A percentile compares a stretch with the other conserved stretches of the same genome.
Conservation (phyloP, 2,113 vertebrate species). For the Vulpes ferrilata region DNA sequence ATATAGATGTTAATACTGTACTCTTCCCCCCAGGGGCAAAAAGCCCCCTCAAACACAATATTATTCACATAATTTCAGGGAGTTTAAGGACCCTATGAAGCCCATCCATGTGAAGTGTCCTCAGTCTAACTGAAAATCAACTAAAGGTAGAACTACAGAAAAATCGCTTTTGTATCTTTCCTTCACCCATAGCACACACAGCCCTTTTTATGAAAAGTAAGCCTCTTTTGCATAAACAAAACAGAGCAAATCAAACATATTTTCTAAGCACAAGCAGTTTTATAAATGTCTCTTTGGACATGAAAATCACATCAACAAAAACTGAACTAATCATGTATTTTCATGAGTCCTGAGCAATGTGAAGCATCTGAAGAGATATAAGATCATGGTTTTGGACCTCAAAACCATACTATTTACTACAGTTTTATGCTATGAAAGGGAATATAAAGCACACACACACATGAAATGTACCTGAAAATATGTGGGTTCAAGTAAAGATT, state of each 20-base stretch:
- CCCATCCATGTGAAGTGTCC: not conserved
- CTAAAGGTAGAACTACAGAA: not conserved
- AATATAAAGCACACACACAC: conserved; percentile 53
- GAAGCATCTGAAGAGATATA: not conserved
- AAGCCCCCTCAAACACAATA: not conserved
- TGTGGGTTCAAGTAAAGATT: not conserved
- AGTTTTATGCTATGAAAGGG: conserved; percentile 22
- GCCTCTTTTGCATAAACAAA: not conserved
- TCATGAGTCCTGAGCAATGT: not conserved
- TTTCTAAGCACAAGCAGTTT: conserved; percentile 42
- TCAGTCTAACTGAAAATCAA: conserved; percentile 24
- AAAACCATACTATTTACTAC: not conserved
- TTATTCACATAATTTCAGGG: conserved; percentile 32
- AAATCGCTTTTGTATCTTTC: not conserved
- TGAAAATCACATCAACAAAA: conserved; percentile 66
- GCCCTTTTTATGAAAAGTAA: conserved; percentile 44
- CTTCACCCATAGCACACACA: not conserved
- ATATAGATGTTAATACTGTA: not conserved
- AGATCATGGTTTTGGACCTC: not conserved
- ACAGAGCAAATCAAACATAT: conserved; percentile 6
- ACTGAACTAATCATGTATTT: not conserved
- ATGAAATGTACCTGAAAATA: conserved; percentile 60
- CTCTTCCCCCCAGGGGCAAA: not conserved
- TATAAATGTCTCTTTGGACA: conserved; percentile 44
- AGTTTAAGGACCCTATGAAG: not conserved